Evolutionary conservation across 2,113 vertebrate genomes (phyloP).

Genomic region (Hylia prasina): DNA sequence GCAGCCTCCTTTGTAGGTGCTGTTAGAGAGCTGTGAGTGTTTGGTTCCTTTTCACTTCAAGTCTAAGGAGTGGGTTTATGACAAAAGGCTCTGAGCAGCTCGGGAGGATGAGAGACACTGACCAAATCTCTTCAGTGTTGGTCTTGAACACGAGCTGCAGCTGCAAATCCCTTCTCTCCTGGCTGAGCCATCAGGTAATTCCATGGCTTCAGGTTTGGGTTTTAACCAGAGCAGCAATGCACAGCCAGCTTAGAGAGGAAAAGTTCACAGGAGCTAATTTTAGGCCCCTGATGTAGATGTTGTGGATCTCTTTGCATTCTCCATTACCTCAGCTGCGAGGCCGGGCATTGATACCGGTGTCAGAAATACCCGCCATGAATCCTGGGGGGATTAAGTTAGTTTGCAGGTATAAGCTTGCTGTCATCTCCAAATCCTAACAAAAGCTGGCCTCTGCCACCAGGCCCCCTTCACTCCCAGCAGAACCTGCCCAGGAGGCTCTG

Average conservation of each 20-base stretch:
- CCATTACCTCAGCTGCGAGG: neutral
- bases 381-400: neutral
- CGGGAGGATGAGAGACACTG: neutral
- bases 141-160: neutral
- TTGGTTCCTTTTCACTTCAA: neutral
- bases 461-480: accelerated
- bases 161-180: neutral
- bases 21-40: neutral
- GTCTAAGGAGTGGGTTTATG: neutral
- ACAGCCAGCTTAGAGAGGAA: neutral
- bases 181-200: neutral
- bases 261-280: constrained; percentile 15
- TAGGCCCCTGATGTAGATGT: neutral
- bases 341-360: neutral
- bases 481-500: neutral
- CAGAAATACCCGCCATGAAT: neutral
- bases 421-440: neutral
- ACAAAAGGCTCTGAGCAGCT: neutral
- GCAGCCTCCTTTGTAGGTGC: neutral
- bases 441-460: neutral
- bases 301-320: constrained; percentile 28
- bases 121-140: accelerated
- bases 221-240: neutral
- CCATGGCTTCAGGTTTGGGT: neutral
- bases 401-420: neutral